Evolutionary conservation across 2,113 vertebrate genomes (phyloP).

Genomic region (Anoplopoma fimbria): DNA sequence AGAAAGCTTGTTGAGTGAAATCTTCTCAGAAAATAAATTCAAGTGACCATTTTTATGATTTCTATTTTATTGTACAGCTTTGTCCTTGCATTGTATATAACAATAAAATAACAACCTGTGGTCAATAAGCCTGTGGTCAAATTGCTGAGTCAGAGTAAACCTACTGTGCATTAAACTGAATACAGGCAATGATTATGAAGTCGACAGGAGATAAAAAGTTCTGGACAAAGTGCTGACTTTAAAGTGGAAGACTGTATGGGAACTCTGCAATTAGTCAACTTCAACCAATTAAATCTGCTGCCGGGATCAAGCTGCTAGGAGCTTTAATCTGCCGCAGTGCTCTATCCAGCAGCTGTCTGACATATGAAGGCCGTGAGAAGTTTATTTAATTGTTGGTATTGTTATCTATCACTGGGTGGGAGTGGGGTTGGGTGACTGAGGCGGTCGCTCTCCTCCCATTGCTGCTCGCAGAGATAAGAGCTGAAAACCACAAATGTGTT

Average conservation of each 20-base stretch:
- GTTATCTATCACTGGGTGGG: conserved; percentile 71
- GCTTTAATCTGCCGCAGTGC: conserved; percentile 43
- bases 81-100: neutral
- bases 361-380: conserved; percentile 48
- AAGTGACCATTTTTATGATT: neutral
- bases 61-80: neutral
- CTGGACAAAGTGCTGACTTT: conserved; percentile 10
- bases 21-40: neutral
- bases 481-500: conserved; percentile 56
- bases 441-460: conserved; percentile 61
- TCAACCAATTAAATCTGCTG: conserved; percentile 43
- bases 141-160: neutral
- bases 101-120: neutral
- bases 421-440: conserved; percentile 61
- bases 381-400: conserved; percentile 36
- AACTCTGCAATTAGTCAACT: conserved; percentile 39
- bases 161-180: neutral
- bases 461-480: conserved; percentile 80
- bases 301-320: conserved; percentile 39
- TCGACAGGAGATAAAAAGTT: conserved; percentile 2
- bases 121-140: neutral
- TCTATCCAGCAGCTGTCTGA: conserved; percentile 36
- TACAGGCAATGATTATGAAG: neutral
- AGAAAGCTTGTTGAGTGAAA: neutral
- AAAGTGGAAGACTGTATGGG: conserved; percentile 10